A percentile compares a stretch with the other conserved stretches of the same genome.
These are phyloP conservation scores for Coecobrya sp. DNA, from an alignment of 2,888 invertebrate species.

Conservation along the genomic window DNA sequence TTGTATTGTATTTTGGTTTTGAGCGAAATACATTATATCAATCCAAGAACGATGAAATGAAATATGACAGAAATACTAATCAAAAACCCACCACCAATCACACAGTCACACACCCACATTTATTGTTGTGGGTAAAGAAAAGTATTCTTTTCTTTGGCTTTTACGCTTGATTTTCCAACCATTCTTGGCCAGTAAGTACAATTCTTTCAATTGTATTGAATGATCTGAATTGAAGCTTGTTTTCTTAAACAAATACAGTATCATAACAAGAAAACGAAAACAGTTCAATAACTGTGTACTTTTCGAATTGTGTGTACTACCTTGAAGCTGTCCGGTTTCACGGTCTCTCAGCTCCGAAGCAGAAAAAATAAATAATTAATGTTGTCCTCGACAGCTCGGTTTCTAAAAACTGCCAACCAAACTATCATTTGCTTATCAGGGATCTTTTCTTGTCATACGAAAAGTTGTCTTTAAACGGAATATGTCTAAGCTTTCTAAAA, in stretches of 20 bases:
- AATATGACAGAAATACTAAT: constrained; percentile 12
- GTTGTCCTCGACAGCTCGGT: background rate
- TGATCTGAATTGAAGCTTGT: too few species aligned
- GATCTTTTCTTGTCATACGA: background rate
- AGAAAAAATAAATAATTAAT: background rate
- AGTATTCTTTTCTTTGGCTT: too few species aligned
- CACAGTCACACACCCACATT: too few species aligned
- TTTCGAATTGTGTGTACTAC: too few species aligned
- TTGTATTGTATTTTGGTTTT: background rate
- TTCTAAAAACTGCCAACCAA: background rate
- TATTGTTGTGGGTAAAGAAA: too few species aligned
- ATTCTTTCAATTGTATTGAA: too few species aligned
- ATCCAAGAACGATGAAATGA: background rate
- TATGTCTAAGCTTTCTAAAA: background rate
- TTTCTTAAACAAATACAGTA: too few species aligned
- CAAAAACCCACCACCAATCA: background rate
- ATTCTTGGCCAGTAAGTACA: too few species aligned
- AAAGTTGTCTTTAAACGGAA: background rate
- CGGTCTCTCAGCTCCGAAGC: background rate
- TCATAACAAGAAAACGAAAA: too few species aligned
- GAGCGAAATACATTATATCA: background rate
- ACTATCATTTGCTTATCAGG: constrained; percentile 13
- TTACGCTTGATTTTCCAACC: too few species aligned
- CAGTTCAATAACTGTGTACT: too few species aligned
- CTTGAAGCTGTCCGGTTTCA: background rate